Percentiles rank a stretch among this genome's conserved stretches.
phyloP scores from a whole-genome alignment of 2,888 invertebrate genomes.

The Lithophane leautieri region DNA sequence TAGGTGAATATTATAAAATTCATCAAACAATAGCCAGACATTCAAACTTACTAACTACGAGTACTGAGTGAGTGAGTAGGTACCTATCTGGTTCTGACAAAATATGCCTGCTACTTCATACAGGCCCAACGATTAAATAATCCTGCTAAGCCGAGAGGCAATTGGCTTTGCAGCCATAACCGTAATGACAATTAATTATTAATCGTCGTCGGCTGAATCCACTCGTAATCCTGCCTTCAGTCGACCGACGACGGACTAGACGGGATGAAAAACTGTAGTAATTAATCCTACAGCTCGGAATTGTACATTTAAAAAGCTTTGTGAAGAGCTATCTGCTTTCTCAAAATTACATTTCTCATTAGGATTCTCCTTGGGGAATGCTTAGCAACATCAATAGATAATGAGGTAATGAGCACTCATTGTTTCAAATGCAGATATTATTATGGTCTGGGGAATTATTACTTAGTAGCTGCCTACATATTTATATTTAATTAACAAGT shows the following conservation, averaged over 20 bases:
- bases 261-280: constrained; percentile 80
- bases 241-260: constrained; percentile 67
- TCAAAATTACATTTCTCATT: constrained; percentile 70
- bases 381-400: constrained; percentile 63
- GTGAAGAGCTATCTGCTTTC: constrained; percentile 69
- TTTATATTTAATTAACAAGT: too few species aligned
- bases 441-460: constrained; percentile 6
- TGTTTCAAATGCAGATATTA: constrained; percentile 36
- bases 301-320: constrained; percentile 76
- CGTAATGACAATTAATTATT: constrained; percentile 81
- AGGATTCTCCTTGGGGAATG: constrained; percentile 61
- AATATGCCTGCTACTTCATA: constrained; percentile 55
- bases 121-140: constrained; percentile 60
- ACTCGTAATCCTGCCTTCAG: constrained; percentile 73
- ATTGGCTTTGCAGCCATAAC: constrained; percentile 77
- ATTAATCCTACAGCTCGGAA: constrained; percentile 78
- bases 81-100: neutral
- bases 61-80: too few species aligned
- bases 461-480: neutral
- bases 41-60: neutral
- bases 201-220: constrained; percentile 76
- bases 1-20: too few species aligned
- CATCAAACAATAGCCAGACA: neutral
- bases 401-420: constrained; percentile 51
- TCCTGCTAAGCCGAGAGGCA: constrained; percentile 66